Base-by-base conservation (phyloP, 1,140 invertebrate genomes). In the Epicauta chinensis region DNA sequence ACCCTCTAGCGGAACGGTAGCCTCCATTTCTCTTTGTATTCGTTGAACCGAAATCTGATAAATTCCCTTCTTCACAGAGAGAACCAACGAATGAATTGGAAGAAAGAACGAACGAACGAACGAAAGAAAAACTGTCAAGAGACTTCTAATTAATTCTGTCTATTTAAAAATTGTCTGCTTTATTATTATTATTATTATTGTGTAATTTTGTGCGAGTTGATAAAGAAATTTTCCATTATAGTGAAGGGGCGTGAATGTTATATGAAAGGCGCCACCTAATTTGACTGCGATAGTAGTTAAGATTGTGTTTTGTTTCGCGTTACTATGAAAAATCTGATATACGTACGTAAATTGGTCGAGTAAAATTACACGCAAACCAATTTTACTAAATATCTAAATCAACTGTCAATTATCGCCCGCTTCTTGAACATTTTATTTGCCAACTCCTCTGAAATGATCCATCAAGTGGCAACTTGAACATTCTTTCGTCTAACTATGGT, bases 311-410 rank as follows among this genome's bases (percentile, higher is more conserved):
- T 55, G 48, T 51, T 53, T 52, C 55, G 57, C 57, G 53, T 52
- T 59, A 47, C 57, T 50, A 43, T 35, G 47, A 53, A 56, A 59
- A 59, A 59, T 59, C 57, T 49, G 57, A 59, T 59, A n/a, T n/a
- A n/a, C n/a, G n/a, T n/a, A 59, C 3, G 12, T 34, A n/a, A 12
- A n/a, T n/a, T 52, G 23, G 16, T 34, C 46, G 34, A 47, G 51
- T 46, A 39, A 40, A 48, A 56, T 49, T 47, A 48, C 57, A 59
- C 53, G 57, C 57, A 36, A 59, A 51, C 41, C 17, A n/a, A n/a
- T n/a, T n/a, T n/a, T n/a, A n/a, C n/a, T n/a, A n/a, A n/a, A n/a
- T n/a, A n/a, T n/a, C n/a, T n/a, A n/a, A n/a, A n/a, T n/a, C n/a
- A n/a, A n/a, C n/a, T n/a, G n/a, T n/a, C n/a, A n/a, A n/a, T n/a